Conservation (phyloP, 2,113 vertebrate species). For the Echinops telfairi region DNA sequence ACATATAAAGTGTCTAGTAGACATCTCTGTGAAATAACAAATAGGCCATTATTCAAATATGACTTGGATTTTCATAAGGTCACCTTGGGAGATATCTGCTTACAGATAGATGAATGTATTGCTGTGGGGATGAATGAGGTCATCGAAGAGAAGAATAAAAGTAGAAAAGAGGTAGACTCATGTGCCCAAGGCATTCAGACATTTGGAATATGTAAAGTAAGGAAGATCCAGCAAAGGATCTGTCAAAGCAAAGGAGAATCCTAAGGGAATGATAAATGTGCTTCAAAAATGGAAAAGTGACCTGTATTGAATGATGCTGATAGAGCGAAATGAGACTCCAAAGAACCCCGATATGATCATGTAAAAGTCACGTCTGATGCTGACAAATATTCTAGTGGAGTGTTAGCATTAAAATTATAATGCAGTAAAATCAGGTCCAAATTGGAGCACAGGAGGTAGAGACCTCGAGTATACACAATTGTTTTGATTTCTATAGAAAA, state of each 20-base stretch:
- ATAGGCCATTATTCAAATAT: background rate
- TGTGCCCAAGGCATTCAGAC: background rate
- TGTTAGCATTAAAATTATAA: background rate
- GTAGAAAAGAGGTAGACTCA: background rate
- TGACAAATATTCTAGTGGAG: background rate
- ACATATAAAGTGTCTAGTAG: background rate
- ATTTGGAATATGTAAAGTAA: background rate
- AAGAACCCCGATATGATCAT: background rate
- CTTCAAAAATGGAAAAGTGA: background rate
- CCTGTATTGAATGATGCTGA: background rate
- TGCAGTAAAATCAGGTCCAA: conserved; percentile 1
- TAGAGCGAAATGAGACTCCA: background rate
- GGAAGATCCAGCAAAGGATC: background rate
- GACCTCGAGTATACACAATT: background rate
- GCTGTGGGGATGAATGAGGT: background rate
- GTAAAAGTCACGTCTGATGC: background rate
- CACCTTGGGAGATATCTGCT: background rate
- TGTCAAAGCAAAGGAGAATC: background rate
- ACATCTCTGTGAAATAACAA: background rate
- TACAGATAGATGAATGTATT: background rate
- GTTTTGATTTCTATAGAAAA: background rate
- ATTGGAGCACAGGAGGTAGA: background rate
- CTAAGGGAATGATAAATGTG: background rate
- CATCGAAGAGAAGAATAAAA: background rate
- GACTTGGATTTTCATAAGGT: background rate